phyloP scores from a whole-genome alignment of 2,113 vertebrate genomes.

The Chaetops frenatus region DNA sequence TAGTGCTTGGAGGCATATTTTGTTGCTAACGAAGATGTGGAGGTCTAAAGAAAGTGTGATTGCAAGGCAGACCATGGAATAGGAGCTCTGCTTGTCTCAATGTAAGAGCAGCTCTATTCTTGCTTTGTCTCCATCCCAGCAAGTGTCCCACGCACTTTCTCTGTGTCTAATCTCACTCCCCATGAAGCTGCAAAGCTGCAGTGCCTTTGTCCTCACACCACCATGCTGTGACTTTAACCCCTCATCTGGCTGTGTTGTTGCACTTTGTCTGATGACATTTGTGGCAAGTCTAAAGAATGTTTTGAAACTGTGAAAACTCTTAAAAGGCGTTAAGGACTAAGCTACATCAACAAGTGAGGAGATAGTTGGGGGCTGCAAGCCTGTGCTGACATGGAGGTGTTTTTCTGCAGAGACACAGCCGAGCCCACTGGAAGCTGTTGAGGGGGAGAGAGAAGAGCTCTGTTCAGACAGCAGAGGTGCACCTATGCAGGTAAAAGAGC shows the following conservation, averaged over 20 bases:
- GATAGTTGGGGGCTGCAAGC: neutral
- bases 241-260: constrained; percentile 12
- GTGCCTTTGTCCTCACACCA: constrained; percentile 35
- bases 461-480: constrained; percentile 11
- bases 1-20: neutral
- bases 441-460: constrained; percentile 46
- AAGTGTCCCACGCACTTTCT: neutral
- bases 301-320: constrained; percentile 48
- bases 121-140: constrained; percentile 33
- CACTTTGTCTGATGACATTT: constrained; percentile 42
- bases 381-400: neutral
- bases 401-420: constrained; percentile 81
- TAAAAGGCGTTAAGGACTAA: neutral
- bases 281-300: constrained; percentile 45
- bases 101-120: neutral
- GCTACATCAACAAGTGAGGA: neutral
- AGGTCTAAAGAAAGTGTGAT: neutral
- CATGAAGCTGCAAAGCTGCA: neutral
- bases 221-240: constrained; percentile 49
- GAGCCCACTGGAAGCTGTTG: constrained; percentile 61
- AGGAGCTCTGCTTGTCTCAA: neutral
- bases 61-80: neutral
- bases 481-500: constrained; percentile 54
- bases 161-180: constrained; percentile 45
- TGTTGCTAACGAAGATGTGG: neutral